Evolutionary conservation across 2,797 vertebrate genomes (phyloP), one percentile per base, ranked within the genome.

Genomic region (Lateolabrax maculatus): DNA sequence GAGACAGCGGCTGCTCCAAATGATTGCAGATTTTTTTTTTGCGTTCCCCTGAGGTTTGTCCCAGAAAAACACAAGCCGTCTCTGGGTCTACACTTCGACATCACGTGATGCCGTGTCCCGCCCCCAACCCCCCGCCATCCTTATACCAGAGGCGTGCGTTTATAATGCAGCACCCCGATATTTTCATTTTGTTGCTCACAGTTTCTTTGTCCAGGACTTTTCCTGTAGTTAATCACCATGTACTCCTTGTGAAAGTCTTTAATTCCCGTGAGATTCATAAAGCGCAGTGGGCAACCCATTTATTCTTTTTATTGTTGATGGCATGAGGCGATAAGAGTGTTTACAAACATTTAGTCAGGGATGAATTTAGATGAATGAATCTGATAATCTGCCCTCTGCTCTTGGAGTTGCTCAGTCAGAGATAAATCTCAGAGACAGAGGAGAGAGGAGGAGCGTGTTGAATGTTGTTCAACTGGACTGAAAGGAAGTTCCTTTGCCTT

Each of bases 61-160:
- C 93, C 88, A 94, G 91, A 94, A 94, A 94, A 92, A 90, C 80
- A 90, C 53, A 36, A 86, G 66, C 71, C 6, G 2, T 49, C 83
- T 86, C 65, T 53, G 61, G 36, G 61, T 83, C 58, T 75, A 72
- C 83, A 56, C 69, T 60, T 58, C 52, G 0, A 44, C 49, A 53
- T 84, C 90, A 80, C 25, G 44, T 71, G 81, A 79, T 23, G 11
- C 31, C 6, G 0, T 29, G 31, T 53, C 56, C 41, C 57, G 18
- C 29, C 39, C 49, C n/a, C n/a, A n/a, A n/a, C n/a, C 36, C 29
- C 52, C 41, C 58, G 18, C 31, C 21, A 34, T 34, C 31, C 27
- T 16, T 10, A 4, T 19, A 29, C 5, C 12, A 12, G 60, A 64
- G 5, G 23, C 16, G 0, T 29, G 48, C 5, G 5, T 71, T 71